phyloP scores from a whole-genome alignment of 2,797 vertebrate species.

The Florisuga fusca region DNA sequence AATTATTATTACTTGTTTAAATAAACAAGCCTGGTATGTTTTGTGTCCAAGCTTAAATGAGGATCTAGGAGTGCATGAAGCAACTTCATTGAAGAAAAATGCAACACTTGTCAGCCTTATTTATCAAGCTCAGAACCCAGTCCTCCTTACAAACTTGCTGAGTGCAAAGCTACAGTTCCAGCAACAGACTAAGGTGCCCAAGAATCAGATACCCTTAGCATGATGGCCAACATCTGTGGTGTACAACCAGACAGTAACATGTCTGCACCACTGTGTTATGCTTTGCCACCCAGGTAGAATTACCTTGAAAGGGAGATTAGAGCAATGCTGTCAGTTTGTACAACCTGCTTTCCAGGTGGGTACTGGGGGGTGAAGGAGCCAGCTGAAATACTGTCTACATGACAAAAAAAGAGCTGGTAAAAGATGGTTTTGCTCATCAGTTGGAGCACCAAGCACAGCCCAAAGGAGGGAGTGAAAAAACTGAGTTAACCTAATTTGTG shows the following conservation, averaged over 20 bases:
- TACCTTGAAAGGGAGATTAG: background rate
- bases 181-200: conserved; percentile 85
- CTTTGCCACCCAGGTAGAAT: background rate
- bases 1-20: background rate
- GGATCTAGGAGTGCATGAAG: conserved; percentile 76
- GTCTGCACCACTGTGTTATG: background rate
- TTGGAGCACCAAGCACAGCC: background rate
- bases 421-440: background rate
- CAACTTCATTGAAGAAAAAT: conserved; percentile 77
- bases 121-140: conserved; percentile 83
- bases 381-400: background rate
- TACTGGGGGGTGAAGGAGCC: background rate
- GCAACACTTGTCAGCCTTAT: conserved; percentile 82
- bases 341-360: background rate
- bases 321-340: background rate
- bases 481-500: background rate
- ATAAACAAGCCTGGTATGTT: background rate
- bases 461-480: background rate
- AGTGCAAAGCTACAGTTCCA: conserved; percentile 78
- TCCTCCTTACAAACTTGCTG: conserved; percentile 78
- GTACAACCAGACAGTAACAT: background rate
- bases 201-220: conserved; percentile 83
- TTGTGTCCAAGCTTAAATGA: conserved; percentile 69
- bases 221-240: conserved; percentile 84
- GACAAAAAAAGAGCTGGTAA: background rate